A percentile compares a stretch with the other conserved stretches of the same genome.
Evolutionary conservation across 1,140 invertebrate genomes (phyloP).

Genomic region (Yoshiicerus persimilis): DNA sequence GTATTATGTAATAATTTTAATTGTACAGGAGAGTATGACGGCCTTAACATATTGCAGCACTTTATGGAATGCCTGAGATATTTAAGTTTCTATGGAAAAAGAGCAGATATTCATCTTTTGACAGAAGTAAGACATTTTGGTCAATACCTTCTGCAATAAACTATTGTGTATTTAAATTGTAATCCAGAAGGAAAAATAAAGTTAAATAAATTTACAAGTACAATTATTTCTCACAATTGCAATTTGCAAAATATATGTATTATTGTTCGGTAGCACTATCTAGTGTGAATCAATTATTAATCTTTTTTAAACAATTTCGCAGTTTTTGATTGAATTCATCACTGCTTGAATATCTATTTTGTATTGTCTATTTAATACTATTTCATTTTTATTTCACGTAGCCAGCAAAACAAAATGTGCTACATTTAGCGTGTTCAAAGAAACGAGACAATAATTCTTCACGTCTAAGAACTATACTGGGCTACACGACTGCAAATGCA

Average conservation of each 20-base stretch:
- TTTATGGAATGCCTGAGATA: slow-evolving; percentile 91
- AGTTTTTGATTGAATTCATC: too few relatives aligned
- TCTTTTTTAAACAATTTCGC: too few relatives aligned
- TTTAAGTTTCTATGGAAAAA: slow-evolving; percentile 80
- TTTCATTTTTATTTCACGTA: too few relatives aligned
- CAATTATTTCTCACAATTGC: too few relatives aligned
- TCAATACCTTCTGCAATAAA: too few relatives aligned
- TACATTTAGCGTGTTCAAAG: slow-evolving; percentile 86
- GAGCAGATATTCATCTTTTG: slow-evolving; percentile 84
- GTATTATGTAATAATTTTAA: neutral
- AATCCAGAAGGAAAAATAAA: too few relatives aligned
- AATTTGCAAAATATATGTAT: too few relatives aligned
- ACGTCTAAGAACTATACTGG: slow-evolving; percentile 78
- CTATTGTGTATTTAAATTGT: too few relatives aligned
- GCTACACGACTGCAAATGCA: slow-evolving; percentile 83
- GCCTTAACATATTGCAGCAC: slow-evolving; percentile 88
- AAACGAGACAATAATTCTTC: slow-evolving; percentile 84
- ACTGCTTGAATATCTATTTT: too few relatives aligned
- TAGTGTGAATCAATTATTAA: neutral
- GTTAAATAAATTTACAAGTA: too few relatives aligned
- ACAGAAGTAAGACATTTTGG: slow-evolving; percentile 78
- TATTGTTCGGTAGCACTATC: too few relatives aligned
- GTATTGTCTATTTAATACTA: too few relatives aligned
- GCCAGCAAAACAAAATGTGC: slow-evolving; percentile 74
- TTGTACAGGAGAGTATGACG: slow-evolving; percentile 24